phyloP scores from a whole-genome alignment of 2,113 vertebrate genomes.

The Anguilla rostrata region DNA sequence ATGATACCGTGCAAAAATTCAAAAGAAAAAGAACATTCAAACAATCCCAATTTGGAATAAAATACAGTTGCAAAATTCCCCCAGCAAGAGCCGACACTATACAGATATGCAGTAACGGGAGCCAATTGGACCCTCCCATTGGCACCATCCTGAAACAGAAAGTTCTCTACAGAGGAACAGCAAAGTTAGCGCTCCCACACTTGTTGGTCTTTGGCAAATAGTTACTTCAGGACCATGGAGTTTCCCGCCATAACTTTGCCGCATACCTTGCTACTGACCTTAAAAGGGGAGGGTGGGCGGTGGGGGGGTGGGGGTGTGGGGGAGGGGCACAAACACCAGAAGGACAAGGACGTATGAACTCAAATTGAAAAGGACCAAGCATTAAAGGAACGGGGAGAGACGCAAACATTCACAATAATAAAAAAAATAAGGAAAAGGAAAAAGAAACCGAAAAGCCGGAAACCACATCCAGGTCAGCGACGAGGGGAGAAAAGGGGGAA shows the following conservation, averaged over 20 bases:
- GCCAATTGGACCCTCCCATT: conserved; percentile 54
- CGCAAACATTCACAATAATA: conserved; percentile 43
- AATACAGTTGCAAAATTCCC: conserved; percentile 47
- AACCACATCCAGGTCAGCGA: conserved; percentile 63
- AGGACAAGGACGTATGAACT: conserved; percentile 53
- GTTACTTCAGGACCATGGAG: conserved; percentile 49
- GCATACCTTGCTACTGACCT: conserved; percentile 64
- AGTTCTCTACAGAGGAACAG: conserved; percentile 43
- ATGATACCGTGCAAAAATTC: conserved; percentile 48
- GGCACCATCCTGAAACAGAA: conserved; percentile 62
- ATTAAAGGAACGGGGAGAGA: conserved; percentile 40
- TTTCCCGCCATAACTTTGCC: conserved; percentile 50
- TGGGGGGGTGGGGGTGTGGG: conserved; percentile 34
- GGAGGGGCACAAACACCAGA: conserved; percentile 45
- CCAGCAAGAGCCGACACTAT: conserved; percentile 51
- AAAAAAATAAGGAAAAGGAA: conserved; percentile 23
- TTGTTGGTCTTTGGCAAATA: conserved; percentile 39
- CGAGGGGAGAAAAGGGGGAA: conserved; percentile 59
- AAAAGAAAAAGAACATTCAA: conserved; percentile 50
- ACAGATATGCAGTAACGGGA: conserved; percentile 52
- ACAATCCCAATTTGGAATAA: conserved; percentile 43
- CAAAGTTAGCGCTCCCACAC: conserved; percentile 48
- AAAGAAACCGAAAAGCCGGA: conserved; percentile 19
- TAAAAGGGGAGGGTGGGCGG: conserved; percentile 45
- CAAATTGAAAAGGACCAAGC: conserved; percentile 53